phyloP scores from a whole-genome alignment of 2,888 invertebrate genomes.

The Tetramorium bicarinatum region DNA sequence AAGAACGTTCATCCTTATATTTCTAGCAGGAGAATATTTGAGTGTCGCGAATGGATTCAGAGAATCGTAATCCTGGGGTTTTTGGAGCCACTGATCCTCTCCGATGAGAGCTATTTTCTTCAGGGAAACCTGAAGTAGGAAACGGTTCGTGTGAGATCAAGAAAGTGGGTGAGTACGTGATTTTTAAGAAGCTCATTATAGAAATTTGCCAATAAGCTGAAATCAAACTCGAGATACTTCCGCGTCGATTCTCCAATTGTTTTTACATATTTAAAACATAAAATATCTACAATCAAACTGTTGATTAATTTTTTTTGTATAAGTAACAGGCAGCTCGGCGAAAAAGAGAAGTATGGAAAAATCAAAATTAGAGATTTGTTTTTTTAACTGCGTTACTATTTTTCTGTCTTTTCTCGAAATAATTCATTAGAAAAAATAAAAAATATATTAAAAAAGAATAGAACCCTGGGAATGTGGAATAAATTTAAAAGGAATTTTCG shows the following conservation, averaged over 20 bases:
- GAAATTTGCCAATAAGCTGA: slow-evolving; percentile 16
- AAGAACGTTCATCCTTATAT: slow-evolving; percentile 8
- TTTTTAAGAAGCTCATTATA: slow-evolving; percentile 29
- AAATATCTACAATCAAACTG: not conserved
- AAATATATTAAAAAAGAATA: not conserved
- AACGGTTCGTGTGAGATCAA: not conserved
- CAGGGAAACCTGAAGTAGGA: not conserved
- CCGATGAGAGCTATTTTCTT: not conserved
- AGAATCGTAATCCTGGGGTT: slow-evolving; percentile 24
- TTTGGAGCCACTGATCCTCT: slow-evolving; percentile 23
- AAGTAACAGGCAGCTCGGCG: not conserved
- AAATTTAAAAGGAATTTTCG: not conserved
- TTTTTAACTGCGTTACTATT: not conserved
- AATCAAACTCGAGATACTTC: not conserved
- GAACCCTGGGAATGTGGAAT: not conserved
- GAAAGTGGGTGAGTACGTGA: not conserved
- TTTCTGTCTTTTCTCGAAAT: not conserved
- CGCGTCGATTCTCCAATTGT: not conserved
- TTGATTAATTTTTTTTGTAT: not conserved
- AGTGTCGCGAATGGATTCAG: slow-evolving; percentile 26
- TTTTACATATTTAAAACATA: not conserved
- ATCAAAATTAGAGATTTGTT: not conserved
- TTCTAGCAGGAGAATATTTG: slow-evolving; percentile 1
- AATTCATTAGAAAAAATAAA: not conserved
- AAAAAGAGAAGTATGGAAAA: not conserved